These are phyloP conservation scores for Anthopleura xanthogrammica DNA, from an alignment of 92 coral and sea anemone genomes.

Conservation along the genomic window DNA sequence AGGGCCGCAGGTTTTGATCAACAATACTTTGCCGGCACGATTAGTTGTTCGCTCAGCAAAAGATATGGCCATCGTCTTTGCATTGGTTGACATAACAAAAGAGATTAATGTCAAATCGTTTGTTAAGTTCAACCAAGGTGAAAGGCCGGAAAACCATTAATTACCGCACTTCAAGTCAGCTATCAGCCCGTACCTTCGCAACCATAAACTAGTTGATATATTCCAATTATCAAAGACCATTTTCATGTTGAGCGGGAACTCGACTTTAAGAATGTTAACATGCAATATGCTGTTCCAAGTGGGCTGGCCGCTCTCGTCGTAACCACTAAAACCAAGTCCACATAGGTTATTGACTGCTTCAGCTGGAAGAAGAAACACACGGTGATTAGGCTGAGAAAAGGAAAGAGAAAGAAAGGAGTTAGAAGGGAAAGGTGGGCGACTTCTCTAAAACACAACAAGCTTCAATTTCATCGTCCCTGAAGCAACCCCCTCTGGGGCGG, in stretches of 20 bases:
- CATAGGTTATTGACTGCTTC: constrained; percentile 73
- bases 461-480: neutral
- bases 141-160: too few species aligned
- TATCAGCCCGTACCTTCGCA: constrained; percentile 56
- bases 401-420: neutral
- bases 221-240: constrained; percentile 89
- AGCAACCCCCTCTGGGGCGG: neutral
- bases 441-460: too few species aligned
- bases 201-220: constrained; percentile 74
- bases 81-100: too few species aligned
- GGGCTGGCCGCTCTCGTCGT: constrained; percentile 64
- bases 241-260: constrained; percentile 68
- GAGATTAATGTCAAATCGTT: too few species aligned
- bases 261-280: constrained; percentile 59
- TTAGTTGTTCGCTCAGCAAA: too few species aligned
- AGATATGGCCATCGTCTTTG: too few species aligned
- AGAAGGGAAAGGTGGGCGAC: neutral
- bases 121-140: too few species aligned
- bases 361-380: constrained; percentile 36
- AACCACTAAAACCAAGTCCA: constrained; percentile 91
- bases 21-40: too few species aligned
- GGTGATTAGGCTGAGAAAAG: neutral
- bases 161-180: too few species aligned
- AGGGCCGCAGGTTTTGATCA: too few species aligned
- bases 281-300: constrained; percentile 70